A percentile compares a stretch with the other conserved stretches of the same genome.
These are phyloP conservation scores for Paedocypris micromegethes DNA, from an alignment of 2,797 vertebrate species.

Conservation along the genomic window DNA sequence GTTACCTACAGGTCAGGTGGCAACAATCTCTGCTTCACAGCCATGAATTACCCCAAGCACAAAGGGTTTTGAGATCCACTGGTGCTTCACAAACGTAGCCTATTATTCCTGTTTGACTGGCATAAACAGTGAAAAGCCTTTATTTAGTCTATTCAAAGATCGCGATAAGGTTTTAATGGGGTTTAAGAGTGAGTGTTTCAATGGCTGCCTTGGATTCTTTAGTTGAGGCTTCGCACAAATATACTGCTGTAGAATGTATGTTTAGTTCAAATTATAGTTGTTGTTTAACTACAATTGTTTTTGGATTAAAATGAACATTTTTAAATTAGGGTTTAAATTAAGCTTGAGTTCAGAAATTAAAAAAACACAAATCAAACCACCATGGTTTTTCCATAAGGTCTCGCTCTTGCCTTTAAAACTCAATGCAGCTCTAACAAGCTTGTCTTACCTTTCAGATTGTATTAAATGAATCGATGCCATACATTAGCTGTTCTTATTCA, in stretches of 20 bases:
- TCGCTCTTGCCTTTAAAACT: constrained; percentile 49
- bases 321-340: too few species aligned
- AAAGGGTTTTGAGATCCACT: constrained; percentile 26
- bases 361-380: constrained; percentile 45
- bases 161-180: constrained; percentile 9
- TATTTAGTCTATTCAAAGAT: constrained; percentile 23
- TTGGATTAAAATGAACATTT: too few species aligned
- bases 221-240: background rate
- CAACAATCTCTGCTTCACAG: constrained; percentile 9
- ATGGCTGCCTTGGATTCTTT: constrained; percentile 5
- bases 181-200: constrained; percentile 13
- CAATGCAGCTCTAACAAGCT: constrained; percentile 54
- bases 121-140: constrained; percentile 10
- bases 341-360: constrained; percentile 1
- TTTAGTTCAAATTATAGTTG: background rate
- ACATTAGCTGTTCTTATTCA: constrained; percentile 50
- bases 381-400: constrained; percentile 50
- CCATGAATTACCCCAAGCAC: constrained; percentile 15
- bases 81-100: constrained; percentile 16
- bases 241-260: too few species aligned
- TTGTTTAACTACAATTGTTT: too few species aligned
- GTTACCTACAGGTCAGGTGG: constrained; percentile 34
- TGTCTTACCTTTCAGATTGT: constrained; percentile 60
- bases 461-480: constrained; percentile 61
- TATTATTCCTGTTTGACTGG: constrained; percentile 17